Evolutionary conservation across 2,888 invertebrate genomes (phyloP).

Genomic region (Teleogryllus oceanicus): DNA sequence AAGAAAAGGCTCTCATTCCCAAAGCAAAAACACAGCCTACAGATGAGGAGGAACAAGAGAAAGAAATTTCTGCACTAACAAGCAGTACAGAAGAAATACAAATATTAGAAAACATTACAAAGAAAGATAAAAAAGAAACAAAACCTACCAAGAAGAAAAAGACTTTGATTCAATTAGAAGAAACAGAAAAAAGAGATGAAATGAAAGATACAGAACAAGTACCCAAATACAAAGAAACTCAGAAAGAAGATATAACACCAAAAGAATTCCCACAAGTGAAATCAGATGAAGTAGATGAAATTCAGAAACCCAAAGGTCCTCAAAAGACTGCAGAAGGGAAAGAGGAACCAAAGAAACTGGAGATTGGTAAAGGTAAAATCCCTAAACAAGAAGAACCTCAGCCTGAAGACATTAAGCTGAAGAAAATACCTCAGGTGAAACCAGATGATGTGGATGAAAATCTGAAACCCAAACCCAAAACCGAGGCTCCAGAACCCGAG

Average conservation of each 20-base stretch:
- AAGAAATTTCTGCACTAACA: slow-evolving; percentile 53
- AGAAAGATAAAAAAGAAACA: slow-evolving; percentile 41
- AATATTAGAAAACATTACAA: slow-evolving; percentile 47
- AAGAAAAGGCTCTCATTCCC: slow-evolving; percentile 44
- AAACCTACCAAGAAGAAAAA: slow-evolving; percentile 5
- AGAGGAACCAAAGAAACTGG: slow-evolving; percentile 31
- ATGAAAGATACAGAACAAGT: slow-evolving; percentile 42
- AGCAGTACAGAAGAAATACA: slow-evolving; percentile 66
- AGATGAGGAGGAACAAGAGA: slow-evolving; percentile 48
- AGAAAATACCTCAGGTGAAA: slow-evolving; percentile 50
- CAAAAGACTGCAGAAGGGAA: slow-evolving; percentile 35
- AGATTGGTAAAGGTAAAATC: slow-evolving; percentile 42
- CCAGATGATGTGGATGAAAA: slow-evolving; percentile 41
- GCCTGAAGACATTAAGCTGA: slow-evolving; percentile 51
- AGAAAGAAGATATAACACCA: slow-evolving; percentile 49
- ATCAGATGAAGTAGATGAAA: slow-evolving; percentile 41
- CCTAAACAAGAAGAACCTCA: slow-evolving; percentile 39
- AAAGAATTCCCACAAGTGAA: slow-evolving; percentile 51
- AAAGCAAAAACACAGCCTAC: slow-evolving; percentile 53
- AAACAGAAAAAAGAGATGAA: slow-evolving; percentile 31
- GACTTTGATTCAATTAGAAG: slow-evolving; percentile 28
- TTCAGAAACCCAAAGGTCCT: slow-evolving; percentile 39
- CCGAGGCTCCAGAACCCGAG: slow-evolving; percentile 32
- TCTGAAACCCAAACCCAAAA: slow-evolving; percentile 39
- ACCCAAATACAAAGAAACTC: slow-evolving; percentile 38